Base-by-base conservation (phyloP, 2,113 vertebrate species). In the Oreochromis niloticus region DNA sequence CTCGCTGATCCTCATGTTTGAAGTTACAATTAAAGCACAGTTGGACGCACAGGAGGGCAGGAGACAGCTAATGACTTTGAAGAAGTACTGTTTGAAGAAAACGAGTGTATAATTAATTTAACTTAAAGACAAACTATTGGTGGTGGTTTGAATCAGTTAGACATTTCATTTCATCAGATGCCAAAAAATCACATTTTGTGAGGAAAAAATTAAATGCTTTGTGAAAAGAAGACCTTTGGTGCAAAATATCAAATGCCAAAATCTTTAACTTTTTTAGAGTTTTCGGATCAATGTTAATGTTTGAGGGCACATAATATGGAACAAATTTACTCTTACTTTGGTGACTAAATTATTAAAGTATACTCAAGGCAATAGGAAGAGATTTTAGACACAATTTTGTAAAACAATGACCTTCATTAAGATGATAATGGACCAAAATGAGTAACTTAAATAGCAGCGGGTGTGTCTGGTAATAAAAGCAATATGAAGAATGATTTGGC, bases 11-110 rank as follows among this genome's bases (percentile, higher is more conserved):
- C 32, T 71, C 16, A 3, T 9, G 59, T 71, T 79, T 71, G 22
- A 57, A 59, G 8, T 78, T 39, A 24, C 1, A 48, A 1, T 68
- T 43, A 7, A 12, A 56, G 14, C 19, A n/a, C 0, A 82, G 36
- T 30, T 19, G 9, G 48, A 3, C 22, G 0, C 66, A 66, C 13
- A 24, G 2, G n/a, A 14, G 43, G 1, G 2, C 3, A 56, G 1
- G 11, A 27, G 27, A 36, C 52, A 82, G 36, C 54, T 41, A 27
- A 57, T 75, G 34, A 56, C 83, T 78, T 48, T 81, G 79, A 59
- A 81, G 79, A 73, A 85, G 56, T 59, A 50, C 17, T 52, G 13
- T 12, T 82, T 63, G 68, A 71, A 59, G 66, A 61, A 75, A 48
- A 59, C 9, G 19, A 73, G 85, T 2, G 50, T 27, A 61, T 61